Evolutionary conservation across 2,888 invertebrate species (phyloP), one percentile per base, ranked within the genome.

Genomic region (Chrysopilus asiliformis): DNA sequence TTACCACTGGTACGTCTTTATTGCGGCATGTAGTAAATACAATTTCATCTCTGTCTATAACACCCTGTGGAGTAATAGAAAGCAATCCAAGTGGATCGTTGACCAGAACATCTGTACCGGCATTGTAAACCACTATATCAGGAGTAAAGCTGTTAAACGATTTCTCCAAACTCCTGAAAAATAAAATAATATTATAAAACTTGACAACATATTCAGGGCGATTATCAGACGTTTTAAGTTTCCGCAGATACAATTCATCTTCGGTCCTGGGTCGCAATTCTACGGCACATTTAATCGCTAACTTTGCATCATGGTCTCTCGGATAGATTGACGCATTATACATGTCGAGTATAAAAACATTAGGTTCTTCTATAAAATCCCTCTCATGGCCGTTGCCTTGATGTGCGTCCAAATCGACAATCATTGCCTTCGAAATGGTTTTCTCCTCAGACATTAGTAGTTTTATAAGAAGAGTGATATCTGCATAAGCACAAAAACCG

Each of bases 401-500:
- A 65, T 91, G 91, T 3, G 90, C 90, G 65, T 91, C 90, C 53
- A 91, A 67, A 60, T 91, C 91, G 6, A 91, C 72, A 50, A 91
- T 87, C 83, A 91, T 82, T 3, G 77, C 73, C 26, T 68, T 81
- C 57, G 73, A 70, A 19, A 81, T 69, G 32, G 57, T 55, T 3
- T 67, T 55, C 38, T 70, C 66, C 44, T 65, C 57, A 15, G 67
- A 60, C 44, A 83, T 68, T 9, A 86, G 61, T 53, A 76, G 77
- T 39, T 71, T 67, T 29, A 90, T 70, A 8, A 85, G 65, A 46
- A 91, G 64, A 0, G 86, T 82, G 32, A 91, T 87, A 54, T 89
- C 89, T 0, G 90, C 90, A 55, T 90, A 91, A 1, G 81, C 76
- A 60, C 90, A 91, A 65, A 91, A 91, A 1, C 91, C 90, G 0